A percentile compares a stretch with the other conserved stretches of the same genome.
These are phyloP conservation scores for Antechinus stuartii DNA, from an alignment of 2,113 vertebrate genomes.

Conservation along the genomic window DNA sequence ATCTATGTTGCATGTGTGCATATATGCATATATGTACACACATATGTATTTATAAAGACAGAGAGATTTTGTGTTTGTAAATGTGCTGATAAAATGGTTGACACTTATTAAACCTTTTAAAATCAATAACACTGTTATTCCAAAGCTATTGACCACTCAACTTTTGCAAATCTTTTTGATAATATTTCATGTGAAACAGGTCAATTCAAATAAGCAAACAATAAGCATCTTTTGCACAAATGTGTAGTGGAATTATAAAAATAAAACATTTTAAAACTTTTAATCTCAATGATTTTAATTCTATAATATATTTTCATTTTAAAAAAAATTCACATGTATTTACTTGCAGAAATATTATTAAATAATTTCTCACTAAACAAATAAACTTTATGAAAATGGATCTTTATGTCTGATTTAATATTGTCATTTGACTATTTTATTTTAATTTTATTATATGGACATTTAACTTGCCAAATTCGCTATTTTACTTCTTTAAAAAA, in stretches of 20 bases:
- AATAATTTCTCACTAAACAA: not conserved
- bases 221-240: not conserved
- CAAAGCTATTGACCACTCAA: not conserved
- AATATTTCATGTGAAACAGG: not conserved
- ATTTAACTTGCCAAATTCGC: not conserved
- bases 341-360: not conserved
- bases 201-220: no score
- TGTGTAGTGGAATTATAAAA: not conserved
- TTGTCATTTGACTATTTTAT: not conserved
- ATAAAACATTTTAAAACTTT: not conserved
- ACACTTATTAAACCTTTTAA: not conserved
- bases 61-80: not conserved
- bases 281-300: not conserved
- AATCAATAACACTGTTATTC: not conserved
- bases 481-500: not conserved
- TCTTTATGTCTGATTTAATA: not conserved
- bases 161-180: not conserved
- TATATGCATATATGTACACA: not conserved
- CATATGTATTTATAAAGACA: not conserved
- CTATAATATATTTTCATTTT: not conserved
- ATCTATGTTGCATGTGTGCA: no score
- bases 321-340: not conserved
- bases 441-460: not conserved
- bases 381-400: not conserved
- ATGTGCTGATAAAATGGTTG: not conserved